phyloP scores from a whole-genome alignment of 2,888 invertebrate genomes.

The Mylabris sibirica region DNA sequence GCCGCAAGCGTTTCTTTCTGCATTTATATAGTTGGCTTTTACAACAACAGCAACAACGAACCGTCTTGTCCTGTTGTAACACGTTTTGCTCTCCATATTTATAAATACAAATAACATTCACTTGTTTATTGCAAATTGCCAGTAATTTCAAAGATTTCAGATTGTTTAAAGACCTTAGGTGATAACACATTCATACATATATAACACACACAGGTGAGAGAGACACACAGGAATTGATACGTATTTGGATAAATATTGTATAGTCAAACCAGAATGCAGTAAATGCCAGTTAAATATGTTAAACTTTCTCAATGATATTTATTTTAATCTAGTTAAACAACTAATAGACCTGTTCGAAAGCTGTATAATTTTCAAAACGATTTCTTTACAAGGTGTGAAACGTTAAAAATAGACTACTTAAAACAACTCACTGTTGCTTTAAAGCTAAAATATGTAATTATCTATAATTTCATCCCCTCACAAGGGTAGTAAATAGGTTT shows the following conservation, averaged over 20 bases:
- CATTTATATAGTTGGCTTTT: slow-evolving; percentile 1
- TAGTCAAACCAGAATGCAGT: background rate
- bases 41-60: background rate
- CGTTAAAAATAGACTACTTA: background rate
- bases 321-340: slow-evolving; percentile 1
- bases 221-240: background rate
- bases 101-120: slow-evolving; percentile 19
- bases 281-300: slow-evolving; percentile 2
- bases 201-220: background rate
- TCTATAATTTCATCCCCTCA: too few relatives aligned
- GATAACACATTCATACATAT: background rate
- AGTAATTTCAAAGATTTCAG: slow-evolving; percentile 13
- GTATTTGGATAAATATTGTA: slow-evolving; percentile 4
- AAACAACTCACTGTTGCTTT: background rate
- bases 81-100: slow-evolving; percentile 9
- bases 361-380: background rate
- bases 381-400: background rate
- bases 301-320: background rate
- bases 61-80: slow-evolving; percentile 11
- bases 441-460: too few relatives aligned
- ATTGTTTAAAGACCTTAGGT: slow-evolving; percentile 4
- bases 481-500: too few relatives aligned
- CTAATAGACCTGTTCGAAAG: background rate
- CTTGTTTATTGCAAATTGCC: slow-evolving; percentile 14
- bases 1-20: background rate